phyloP scores from a whole-genome alignment of 2,113 vertebrate genomes.

The Thamnaconus septentrionalis region DNA sequence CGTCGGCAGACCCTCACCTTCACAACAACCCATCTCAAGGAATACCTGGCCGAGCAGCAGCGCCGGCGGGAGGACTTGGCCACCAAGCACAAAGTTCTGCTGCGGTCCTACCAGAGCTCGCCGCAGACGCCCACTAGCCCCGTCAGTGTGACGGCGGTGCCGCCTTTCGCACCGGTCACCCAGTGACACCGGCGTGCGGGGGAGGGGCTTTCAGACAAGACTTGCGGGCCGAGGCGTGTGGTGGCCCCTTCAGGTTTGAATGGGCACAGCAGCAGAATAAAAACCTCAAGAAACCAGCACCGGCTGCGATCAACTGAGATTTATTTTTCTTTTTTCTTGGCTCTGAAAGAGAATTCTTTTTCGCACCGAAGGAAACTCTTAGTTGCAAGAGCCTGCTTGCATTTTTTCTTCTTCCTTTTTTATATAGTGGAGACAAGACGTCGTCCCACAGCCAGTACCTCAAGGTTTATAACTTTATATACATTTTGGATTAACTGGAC shows the following conservation, averaged over 20 bases:
- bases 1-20: slow-evolving; percentile 96
- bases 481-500: slow-evolving; percentile 38
- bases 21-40: slow-evolving; percentile 93
- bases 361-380: slow-evolving; percentile 26
- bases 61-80: slow-evolving; percentile 76
- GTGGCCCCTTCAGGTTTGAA: slow-evolving; percentile 69
- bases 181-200: slow-evolving; percentile 63
- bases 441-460: slow-evolving; percentile 57
- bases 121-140: slow-evolving; percentile 83
- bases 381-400: slow-evolving; percentile 28
- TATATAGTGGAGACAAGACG: slow-evolving; percentile 23
- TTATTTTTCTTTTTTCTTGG: slow-evolving; percentile 17
- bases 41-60: slow-evolving; percentile 92
- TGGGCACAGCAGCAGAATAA: not conserved
- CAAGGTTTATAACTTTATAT: slow-evolving; percentile 63
- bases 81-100: slow-evolving; percentile 97
- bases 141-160: slow-evolving; percentile 58
- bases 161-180: slow-evolving; percentile 66
- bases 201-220: slow-evolving; percentile 20
- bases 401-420: slow-evolving; percentile 45
- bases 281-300: slow-evolving; percentile 39
- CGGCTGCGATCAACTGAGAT: slow-evolving; percentile 26
- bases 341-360: slow-evolving; percentile 27
- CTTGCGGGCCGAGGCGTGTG: slow-evolving; percentile 30
- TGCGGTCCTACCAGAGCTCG: slow-evolving; percentile 88